Conservation (phyloP, 2,888 invertebrate genomes). For the Hydrotaea diabolus region DNA sequence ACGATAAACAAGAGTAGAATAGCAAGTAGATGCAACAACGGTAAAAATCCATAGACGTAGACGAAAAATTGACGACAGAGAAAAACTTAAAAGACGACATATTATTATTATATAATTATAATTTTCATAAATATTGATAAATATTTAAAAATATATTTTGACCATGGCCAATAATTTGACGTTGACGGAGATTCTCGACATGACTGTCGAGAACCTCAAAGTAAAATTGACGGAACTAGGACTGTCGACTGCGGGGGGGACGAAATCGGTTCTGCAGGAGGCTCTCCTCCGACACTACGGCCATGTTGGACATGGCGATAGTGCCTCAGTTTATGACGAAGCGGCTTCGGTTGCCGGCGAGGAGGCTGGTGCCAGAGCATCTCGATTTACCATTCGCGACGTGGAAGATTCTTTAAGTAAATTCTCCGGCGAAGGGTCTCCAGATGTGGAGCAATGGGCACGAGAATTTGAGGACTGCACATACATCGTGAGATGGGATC, state of each 20-base stretch:
- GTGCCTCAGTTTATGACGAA: neutral
- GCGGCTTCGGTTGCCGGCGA: neutral
- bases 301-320: neutral
- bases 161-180: neutral
- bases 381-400: neutral
- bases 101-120: no score
- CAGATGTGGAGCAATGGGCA: constrained; percentile 41
- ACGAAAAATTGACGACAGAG: neutral
- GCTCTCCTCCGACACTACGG: neutral
- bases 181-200: constrained; percentile 5
- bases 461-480: constrained; percentile 58
- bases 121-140: no score
- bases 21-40: neutral
- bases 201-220: constrained; percentile 1
- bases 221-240: neutral
- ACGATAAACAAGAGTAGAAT: neutral
- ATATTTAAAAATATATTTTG: no score
- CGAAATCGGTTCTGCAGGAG: neutral
- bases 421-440: neutral
- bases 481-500: constrained; percentile 46
- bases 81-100: no score
- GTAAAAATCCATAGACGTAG: neutral
- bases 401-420: neutral
- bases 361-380: neutral
- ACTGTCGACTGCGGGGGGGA: neutral